Evolutionary conservation across 1,140 invertebrate species (phyloP).

Genomic region (Lepidostoma basale): DNA sequence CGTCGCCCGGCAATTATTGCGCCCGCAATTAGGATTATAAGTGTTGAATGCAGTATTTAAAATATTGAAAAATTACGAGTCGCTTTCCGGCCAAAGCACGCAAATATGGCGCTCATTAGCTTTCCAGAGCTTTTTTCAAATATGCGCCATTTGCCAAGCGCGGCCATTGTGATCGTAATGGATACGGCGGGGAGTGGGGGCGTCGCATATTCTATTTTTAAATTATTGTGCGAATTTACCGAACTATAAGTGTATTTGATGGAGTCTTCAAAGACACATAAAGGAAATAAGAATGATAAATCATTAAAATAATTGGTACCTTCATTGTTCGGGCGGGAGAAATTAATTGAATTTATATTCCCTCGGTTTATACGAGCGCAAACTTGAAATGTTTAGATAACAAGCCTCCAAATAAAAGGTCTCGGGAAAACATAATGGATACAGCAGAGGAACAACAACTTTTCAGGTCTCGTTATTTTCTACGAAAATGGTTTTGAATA

Average conservation of each 20-base stretch:
- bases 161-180: conserved; percentile 27
- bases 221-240: no score
- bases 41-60: conserved; percentile 33
- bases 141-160: conserved; percentile 27
- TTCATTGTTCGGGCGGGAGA: not conserved
- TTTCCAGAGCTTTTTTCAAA: conserved; percentile 30
- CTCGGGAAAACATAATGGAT: no score
- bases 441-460: no score
- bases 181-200: not conserved
- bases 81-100: not conserved
- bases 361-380: not conserved
- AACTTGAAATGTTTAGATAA: not conserved
- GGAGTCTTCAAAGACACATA: not conserved
- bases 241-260: not conserved
- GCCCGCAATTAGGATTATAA: conserved; percentile 40
- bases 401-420: not conserved
- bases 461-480: not conserved
- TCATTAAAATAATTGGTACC: not conserved
- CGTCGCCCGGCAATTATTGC: conserved; percentile 29
- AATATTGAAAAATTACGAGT: conserved; percentile 39
- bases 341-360: not conserved
- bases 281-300: not conserved
- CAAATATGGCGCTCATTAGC: conserved; percentile 36
- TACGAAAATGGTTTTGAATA: not conserved
- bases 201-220: not conserved